phyloP scores from a whole-genome alignment of 2,888 invertebrate genomes.

The Fabriciana adippe region DNA sequence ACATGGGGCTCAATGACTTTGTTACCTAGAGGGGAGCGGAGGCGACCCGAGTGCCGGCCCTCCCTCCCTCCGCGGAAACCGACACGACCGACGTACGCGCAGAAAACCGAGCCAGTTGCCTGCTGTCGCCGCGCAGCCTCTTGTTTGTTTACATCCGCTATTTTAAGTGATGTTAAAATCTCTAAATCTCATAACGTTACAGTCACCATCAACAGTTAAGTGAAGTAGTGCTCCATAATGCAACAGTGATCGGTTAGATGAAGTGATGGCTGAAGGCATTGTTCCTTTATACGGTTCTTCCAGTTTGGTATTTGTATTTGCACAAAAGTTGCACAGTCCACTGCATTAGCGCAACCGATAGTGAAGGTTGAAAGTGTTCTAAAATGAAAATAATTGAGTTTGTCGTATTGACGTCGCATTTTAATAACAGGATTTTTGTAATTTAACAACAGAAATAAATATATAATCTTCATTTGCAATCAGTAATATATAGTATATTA shows the following conservation, averaged over 20 bases:
- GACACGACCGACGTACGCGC: constrained; percentile 71
- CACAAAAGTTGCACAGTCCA: constrained; percentile 59
- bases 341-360: constrained; percentile 50
- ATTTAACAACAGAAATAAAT: neutral
- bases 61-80: constrained; percentile 50
- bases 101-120: constrained; percentile 73
- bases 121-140: constrained; percentile 79
- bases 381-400: constrained; percentile 4
- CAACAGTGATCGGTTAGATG: constrained; percentile 33
- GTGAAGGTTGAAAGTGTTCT: constrained; percentile 41
- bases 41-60: constrained; percentile 50
- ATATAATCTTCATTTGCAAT: too few relatives aligned
- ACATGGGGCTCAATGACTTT: constrained; percentile 64
- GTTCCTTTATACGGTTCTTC: constrained; percentile 52
- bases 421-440: neutral
- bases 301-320: constrained; percentile 57
- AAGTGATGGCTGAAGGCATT: constrained; percentile 48
- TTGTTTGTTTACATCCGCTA: constrained; percentile 69
- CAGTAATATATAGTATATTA: neutral
- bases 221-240: constrained; percentile 22
- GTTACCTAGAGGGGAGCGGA: constrained; percentile 58
- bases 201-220: constrained; percentile 26
- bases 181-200: constrained; percentile 20
- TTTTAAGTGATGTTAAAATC: constrained; percentile 30
- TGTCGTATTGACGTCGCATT: neutral